Conservation (phyloP, 2,888 invertebrate genomes). For the Chloroclystis v-ata region DNA sequence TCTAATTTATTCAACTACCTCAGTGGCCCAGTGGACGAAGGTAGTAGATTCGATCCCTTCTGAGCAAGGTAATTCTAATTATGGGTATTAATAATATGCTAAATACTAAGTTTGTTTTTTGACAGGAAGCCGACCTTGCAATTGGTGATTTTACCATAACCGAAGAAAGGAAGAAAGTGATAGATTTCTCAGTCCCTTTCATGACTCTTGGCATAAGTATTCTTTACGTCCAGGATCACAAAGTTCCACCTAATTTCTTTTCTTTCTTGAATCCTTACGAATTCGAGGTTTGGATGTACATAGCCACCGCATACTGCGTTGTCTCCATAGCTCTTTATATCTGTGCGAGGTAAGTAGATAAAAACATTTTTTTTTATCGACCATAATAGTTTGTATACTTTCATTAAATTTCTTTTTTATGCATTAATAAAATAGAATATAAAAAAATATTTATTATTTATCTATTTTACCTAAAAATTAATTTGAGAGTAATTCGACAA, state of each 20-base stretch:
- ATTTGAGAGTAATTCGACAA: too few species aligned
- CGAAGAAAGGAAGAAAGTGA: constrained; percentile 89
- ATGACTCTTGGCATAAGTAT: constrained; percentile 97
- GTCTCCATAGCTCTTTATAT: constrained; percentile 90
- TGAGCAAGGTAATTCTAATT: too few species aligned
- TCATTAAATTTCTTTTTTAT: too few species aligned
- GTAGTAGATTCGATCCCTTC: too few species aligned
- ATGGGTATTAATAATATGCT: too few species aligned
- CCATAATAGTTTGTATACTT: too few species aligned
- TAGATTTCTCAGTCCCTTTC: constrained; percentile 97
- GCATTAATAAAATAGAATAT: too few species aligned
- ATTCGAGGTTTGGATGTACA: constrained; percentile 91
- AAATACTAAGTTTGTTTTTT: too few species aligned
- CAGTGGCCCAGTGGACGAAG: too few species aligned
- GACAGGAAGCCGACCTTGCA: constrained; percentile 63
- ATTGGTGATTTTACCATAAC: constrained; percentile 91
- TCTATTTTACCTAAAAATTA: too few species aligned
- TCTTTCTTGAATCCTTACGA: constrained; percentile 93
- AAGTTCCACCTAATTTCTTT: constrained; percentile 86
- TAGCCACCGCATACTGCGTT: constrained; percentile 89
- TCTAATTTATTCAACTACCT: too few species aligned
- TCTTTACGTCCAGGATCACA: constrained; percentile 86
- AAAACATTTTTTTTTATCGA: constrained; percentile 25
- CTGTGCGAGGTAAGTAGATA: constrained; percentile 81
- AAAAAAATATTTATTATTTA: too few species aligned